phyloP scores from a whole-genome alignment of 2,113 vertebrate genomes.

The Panthera tigris region DNA sequence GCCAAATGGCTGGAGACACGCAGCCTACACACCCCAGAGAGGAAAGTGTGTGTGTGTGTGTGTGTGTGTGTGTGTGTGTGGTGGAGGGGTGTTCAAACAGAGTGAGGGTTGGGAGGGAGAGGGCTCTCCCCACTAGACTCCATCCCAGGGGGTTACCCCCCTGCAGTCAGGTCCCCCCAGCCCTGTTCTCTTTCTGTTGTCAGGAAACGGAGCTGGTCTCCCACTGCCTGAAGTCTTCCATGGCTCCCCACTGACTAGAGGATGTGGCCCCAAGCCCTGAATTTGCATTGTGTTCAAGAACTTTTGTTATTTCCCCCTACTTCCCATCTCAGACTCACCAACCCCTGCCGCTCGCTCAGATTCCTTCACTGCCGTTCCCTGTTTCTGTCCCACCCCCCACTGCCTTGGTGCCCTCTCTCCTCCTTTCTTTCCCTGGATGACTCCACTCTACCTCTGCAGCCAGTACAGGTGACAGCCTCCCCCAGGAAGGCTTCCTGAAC shows the following conservation, averaged over 20 bases:
- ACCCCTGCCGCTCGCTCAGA: rapidly evolving
- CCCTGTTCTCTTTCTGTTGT: background rate
- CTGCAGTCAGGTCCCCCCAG: background rate
- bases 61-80: background rate
- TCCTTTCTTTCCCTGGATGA: too few relatives aligned
- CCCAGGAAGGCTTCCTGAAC: background rate
- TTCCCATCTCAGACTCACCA: rapidly evolving
- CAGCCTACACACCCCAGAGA: too few relatives aligned
- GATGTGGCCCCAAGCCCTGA: background rate
- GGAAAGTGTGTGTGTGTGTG: too few relatives aligned
- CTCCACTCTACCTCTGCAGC: background rate
- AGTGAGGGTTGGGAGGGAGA: rapidly evolving
- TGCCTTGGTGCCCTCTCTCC: background rate
- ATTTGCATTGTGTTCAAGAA: rapidly evolving
- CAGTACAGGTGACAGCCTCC: rapidly evolving
- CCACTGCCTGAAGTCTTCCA: background rate
- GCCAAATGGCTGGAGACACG: background rate
- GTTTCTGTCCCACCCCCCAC: rapidly evolving
- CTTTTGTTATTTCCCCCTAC: too few relatives aligned
- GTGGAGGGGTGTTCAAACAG: rapidly evolving
- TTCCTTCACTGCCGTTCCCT: rapidly evolving
- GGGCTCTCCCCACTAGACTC: rapidly evolving
- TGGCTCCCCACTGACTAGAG: background rate
- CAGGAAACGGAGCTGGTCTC: background rate
- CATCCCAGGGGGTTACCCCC: rapidly evolving